These are phyloP conservation scores for Zosterops lateralis DNA, from an alignment of 2,113 vertebrate species.

Conservation along the genomic window DNA sequence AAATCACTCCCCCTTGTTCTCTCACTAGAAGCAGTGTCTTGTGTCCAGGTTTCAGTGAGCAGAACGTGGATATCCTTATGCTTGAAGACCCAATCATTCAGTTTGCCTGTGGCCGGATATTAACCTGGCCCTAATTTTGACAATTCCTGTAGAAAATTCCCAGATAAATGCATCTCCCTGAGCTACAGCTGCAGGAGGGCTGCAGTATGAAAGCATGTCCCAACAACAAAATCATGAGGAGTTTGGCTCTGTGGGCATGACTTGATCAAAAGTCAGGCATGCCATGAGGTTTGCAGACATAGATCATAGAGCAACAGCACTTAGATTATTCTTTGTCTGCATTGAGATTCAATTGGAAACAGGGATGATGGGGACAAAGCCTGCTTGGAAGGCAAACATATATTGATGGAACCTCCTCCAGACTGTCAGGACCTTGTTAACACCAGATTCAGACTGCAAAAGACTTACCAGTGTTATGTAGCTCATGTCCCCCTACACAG, in stretches of 20 bases:
- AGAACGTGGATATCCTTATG: neutral
- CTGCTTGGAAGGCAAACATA: neutral
- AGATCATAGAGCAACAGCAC: neutral
- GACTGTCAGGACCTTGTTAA: neutral
- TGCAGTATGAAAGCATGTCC: fast-evolving
- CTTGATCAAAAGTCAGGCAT: neutral
- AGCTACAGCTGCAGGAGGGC: neutral
- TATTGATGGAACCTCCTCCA: neutral
- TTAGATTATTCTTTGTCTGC: neutral
- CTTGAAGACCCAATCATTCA: neutral
- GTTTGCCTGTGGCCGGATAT: neutral
- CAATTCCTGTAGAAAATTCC: neutral
- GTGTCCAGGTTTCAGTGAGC: neutral
- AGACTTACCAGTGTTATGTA: neutral
- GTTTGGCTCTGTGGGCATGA: fast-evolving
- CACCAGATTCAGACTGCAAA: neutral
- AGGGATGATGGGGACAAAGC: fast-evolving
- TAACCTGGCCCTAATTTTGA: neutral
- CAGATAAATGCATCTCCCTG: neutral
- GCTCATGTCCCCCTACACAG: neutral
- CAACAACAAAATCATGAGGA: neutral
- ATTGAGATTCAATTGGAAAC: neutral
- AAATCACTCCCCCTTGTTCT: neutral
- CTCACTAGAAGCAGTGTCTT: neutral
- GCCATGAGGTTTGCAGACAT: neutral